Base-by-base conservation (phyloP, 2,888 invertebrate genomes). In the Leucoma salicis region DNA sequence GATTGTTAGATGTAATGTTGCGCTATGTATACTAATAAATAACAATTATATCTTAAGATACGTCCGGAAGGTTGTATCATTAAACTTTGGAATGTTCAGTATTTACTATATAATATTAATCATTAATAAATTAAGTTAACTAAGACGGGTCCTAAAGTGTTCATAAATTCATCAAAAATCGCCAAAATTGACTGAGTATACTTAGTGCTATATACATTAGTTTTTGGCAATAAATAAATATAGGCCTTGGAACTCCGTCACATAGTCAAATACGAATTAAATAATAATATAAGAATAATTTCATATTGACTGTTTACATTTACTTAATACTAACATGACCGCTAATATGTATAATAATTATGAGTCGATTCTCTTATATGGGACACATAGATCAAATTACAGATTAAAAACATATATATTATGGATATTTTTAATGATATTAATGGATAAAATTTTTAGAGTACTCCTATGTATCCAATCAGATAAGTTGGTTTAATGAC, bases 231-330 rank as follows among this genome's bases (percentile, higher is more conserved):
- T 50, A 54, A 48, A 56, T 42, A 42, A 53, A 50, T 36, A 36
- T 65, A 76, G 74, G 74, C 68, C 78, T 76, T 74, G 74, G 29
- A 73, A 75, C 74, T 62, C 74, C 72, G 21, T 37, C 50, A 50
- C 43, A 38, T 57, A 54, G 14, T 43, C 39, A 54, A 40, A 49
- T 48, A 49, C 43, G 12, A 47, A 37, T 40, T 40, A 49, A 58
- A 61, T 57, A 42, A 57, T 53, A 64, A 60, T 63, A 63, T 53
- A 64, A 61, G n/a, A n/a, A n/a, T n/a, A n/a, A n/a, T n/a, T 62
- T 69, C 53, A 52, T n/a, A 70, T 68, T 75, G 74, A 56, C 70
- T 66, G 59, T 67, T 69, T 54, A 60, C 38, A 55, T 63, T 63
- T 65, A 61, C 49, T 57, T 63, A 64, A 63, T 57, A 69, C n/a